These are phyloP conservation scores for Manacus vitellinus DNA, from an alignment of 2,113 vertebrate genomes.

Conservation along the genomic window DNA sequence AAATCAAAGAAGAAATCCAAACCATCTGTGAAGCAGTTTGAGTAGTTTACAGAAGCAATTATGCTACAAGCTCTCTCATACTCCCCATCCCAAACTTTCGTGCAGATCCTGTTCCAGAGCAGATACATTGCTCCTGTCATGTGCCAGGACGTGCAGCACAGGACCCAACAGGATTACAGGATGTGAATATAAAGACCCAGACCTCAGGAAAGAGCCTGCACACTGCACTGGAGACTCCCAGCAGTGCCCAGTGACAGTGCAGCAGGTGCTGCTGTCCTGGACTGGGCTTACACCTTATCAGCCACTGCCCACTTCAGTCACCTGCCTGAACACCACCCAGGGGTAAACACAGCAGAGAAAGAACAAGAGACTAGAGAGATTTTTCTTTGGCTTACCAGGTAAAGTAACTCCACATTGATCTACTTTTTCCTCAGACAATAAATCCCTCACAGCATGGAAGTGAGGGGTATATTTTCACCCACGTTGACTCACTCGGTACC, in stretches of 20 bases:
- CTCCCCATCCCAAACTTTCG: background rate
- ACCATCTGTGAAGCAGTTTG: background rate
- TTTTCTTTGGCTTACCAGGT: background rate
- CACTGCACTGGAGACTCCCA: background rate
- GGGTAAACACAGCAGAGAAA: background rate
- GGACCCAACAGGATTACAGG: rapidly evolving
- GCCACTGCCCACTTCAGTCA: background rate
- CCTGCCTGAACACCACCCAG: background rate
- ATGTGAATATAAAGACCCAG: background rate
- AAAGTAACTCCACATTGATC: background rate
- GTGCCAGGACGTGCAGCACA: background rate
- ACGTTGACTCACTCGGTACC: background rate
- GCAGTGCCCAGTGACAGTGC: background rate
- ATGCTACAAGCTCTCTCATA: background rate
- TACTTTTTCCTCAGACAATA: background rate
- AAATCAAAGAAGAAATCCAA: background rate
- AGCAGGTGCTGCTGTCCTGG: background rate
- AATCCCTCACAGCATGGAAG: background rate
- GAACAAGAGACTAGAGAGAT: background rate
- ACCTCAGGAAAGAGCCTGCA: background rate
- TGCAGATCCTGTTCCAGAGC: background rate
- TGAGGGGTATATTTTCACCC: background rate
- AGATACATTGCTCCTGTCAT: background rate
- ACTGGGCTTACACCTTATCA: background rate
- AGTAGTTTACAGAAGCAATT: background rate